phyloP scores from a whole-genome alignment of 2,888 invertebrate genomes.

The Phortica magna region DNA sequence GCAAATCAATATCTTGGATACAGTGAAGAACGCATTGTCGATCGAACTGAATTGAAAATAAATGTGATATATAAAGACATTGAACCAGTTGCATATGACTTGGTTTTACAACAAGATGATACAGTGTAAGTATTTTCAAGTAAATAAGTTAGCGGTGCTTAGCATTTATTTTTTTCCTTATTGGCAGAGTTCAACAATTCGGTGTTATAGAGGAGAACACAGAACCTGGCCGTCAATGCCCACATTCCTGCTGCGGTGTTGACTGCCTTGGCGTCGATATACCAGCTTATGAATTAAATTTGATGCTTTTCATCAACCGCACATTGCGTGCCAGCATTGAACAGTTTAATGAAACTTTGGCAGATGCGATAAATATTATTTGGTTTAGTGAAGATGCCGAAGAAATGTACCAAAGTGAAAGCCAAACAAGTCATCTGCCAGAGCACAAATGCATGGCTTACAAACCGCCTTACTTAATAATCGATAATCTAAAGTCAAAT shows the following conservation, averaged over 20 bases:
- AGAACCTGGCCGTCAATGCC: no score
- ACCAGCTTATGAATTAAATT: slow-evolving; percentile 60
- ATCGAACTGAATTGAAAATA: not conserved
- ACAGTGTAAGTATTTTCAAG: no score
- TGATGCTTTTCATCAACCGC: slow-evolving; percentile 55
- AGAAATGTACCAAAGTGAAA: not conserved
- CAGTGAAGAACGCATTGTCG: not conserved
- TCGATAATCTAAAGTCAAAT: slow-evolving; percentile 59
- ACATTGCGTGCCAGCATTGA: slow-evolving; percentile 58
- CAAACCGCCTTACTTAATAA: slow-evolving; percentile 54
- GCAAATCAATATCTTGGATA: not conserved
- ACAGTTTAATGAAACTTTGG: slow-evolving; percentile 32
- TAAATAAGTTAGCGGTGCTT: no score
- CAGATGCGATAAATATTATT: slow-evolving; percentile 59
- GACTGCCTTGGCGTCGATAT: slow-evolving; percentile 55
- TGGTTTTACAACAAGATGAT: no score
- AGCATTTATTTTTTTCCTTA: no score
- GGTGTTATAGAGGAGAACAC: no score
- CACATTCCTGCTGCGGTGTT: not conserved
- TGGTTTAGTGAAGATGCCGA: slow-evolving; percentile 68
- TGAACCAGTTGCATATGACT: not conserved
- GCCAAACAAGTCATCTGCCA: slow-evolving; percentile 16
- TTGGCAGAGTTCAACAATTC: no score
- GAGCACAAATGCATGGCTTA: slow-evolving; percentile 67
- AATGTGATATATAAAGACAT: not conserved